phyloP scores from a whole-genome alignment of 1,140 invertebrate genomes.

The Microplitis demolitor region DNA sequence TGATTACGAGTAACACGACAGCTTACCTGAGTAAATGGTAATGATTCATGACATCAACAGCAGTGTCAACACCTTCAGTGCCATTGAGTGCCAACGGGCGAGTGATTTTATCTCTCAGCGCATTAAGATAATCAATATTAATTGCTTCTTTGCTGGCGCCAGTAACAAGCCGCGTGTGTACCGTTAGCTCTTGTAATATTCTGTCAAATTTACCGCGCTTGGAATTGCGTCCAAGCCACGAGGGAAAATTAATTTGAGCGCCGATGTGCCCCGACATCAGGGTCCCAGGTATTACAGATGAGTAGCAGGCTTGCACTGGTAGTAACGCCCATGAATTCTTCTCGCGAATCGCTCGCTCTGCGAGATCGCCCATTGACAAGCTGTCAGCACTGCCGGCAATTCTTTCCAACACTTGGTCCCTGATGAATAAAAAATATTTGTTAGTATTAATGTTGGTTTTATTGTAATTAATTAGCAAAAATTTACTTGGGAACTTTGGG shows the following conservation, averaged over 20 bases:
- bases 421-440: conserved; percentile 39
- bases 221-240: conserved; percentile 96
- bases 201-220: conserved; percentile 78
- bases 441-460: not conserved
- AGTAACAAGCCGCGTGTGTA: conserved; percentile 59
- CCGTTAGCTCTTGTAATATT: conserved; percentile 59
- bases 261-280: conserved; percentile 79
- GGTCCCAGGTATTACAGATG: conserved; percentile 88
- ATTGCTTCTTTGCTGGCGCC: conserved; percentile 78
- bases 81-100: conserved; percentile 74
- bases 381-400: conserved; percentile 82
- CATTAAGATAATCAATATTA: conserved; percentile 81
- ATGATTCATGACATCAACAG: conserved; percentile 77
- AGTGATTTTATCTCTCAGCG: conserved; percentile 74
- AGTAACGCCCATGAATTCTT: conserved; percentile 87
- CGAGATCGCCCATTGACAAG: conserved; percentile 83
- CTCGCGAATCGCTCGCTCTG: conserved; percentile 81
- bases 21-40: conserved; percentile 84
- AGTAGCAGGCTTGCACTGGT: conserved; percentile 88
- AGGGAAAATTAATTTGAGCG: conserved; percentile 86
- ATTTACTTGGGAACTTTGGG: conserved; percentile 72
- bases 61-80: conserved; percentile 72
- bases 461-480: conserved; percentile 3
- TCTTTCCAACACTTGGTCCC: conserved; percentile 67
- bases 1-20: not conserved